These are phyloP conservation scores for Phalacrocorax aristotelis DNA, from an alignment of 2,113 vertebrate species.

Conservation along the genomic window DNA sequence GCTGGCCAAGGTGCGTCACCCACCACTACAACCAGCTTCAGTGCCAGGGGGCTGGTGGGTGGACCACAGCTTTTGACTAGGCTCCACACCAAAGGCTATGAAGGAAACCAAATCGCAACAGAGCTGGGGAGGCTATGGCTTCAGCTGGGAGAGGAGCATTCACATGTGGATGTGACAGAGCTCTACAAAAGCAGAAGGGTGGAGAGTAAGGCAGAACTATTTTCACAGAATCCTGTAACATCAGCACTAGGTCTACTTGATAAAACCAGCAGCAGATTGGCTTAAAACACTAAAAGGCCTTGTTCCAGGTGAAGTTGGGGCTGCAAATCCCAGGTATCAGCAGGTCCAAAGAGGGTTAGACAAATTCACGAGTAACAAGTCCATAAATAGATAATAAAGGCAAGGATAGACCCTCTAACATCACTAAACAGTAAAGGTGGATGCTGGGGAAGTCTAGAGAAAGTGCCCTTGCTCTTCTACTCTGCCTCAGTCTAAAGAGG, in stretches of 20 bases:
- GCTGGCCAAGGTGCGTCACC: neutral
- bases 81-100: neutral
- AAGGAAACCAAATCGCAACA: neutral
- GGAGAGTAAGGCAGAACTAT: neutral
- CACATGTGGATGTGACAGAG: rapidly evolving
- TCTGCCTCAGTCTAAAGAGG: neutral
- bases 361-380: neutral
- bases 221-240: neutral
- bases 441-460: neutral
- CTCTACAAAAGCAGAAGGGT: neutral
- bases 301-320: neutral
- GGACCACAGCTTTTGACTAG: neutral
- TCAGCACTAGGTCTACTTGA: neutral
- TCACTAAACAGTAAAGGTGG: neutral
- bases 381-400: neutral
- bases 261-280: neutral
- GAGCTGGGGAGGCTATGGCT: neutral
- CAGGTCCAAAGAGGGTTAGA: neutral
- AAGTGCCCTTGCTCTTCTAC: neutral
- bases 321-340: neutral
- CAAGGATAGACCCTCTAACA: neutral
- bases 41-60: neutral
- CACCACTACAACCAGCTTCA: neutral
- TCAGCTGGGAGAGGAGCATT: neutral
- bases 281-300: neutral